Percentiles rank a stretch among this genome's conserved stretches.
Evolutionary conservation across 2,113 vertebrate genomes (phyloP).

Genomic region (Aviceda subcristata): DNA sequence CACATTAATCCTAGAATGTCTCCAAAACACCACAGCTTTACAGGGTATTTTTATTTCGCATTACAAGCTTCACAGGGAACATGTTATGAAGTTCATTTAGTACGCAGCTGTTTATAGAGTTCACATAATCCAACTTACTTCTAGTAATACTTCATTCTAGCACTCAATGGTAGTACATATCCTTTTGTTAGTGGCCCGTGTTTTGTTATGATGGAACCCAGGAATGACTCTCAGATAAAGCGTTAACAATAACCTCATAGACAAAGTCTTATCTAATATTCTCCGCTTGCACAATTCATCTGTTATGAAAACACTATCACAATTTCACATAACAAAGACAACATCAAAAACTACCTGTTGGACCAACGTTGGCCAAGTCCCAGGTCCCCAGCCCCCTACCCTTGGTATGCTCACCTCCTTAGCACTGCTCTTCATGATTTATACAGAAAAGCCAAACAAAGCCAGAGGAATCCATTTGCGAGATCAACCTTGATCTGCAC

Average conservation of each 20-base stretch:
- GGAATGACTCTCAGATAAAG: not conserved
- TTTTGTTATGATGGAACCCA: not conserved
- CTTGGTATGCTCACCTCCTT: not conserved
- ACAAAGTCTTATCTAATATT: not conserved
- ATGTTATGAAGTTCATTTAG: not conserved
- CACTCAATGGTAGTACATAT: not conserved
- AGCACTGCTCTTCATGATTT: not conserved
- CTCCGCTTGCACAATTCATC: not conserved
- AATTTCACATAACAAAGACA: not conserved
- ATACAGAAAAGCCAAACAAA: not conserved
- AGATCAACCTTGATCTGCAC: slow-evolving; percentile 41
- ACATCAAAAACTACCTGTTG: not conserved
- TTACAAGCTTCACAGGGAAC: not conserved
- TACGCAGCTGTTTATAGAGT: not conserved
- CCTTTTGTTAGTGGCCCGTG: not conserved
- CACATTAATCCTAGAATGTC: not conserved
- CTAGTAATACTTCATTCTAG: not conserved
- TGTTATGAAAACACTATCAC: not conserved
- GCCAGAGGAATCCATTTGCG: slow-evolving; percentile 20
- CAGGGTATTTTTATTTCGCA: not conserved
- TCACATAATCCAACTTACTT: not conserved
- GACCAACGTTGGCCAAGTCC: not conserved
- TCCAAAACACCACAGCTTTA: not conserved
- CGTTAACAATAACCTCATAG: not conserved
- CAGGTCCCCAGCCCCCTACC: not conserved